phyloP scores from a whole-genome alignment of 2,797 vertebrate species.

The Triplophysa bombifrons region DNA sequence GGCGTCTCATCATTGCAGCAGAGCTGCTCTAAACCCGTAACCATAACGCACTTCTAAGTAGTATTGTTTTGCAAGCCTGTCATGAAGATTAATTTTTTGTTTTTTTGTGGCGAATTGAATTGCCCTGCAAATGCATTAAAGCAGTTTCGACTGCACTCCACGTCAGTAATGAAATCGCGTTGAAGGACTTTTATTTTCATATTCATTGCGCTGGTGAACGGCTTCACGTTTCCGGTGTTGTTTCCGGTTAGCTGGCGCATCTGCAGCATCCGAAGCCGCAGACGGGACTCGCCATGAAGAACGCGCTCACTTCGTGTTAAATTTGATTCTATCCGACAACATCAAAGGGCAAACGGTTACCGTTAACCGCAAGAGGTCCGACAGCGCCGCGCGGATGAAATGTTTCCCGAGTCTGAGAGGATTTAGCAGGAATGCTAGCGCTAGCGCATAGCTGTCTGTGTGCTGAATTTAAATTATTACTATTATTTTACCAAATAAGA shows the following conservation, averaged over 20 bases:
- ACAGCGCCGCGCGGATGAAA: constrained; percentile 23
- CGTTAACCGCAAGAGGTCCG: constrained; percentile 24
- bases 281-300: constrained; percentile 39
- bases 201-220: neutral
- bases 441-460: constrained; percentile 11
- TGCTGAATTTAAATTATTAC: constrained; percentile 2
- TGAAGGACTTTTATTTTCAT: neutral
- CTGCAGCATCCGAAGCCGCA: constrained; percentile 45
- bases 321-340: neutral
- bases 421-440: constrained; percentile 35
- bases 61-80: too few species aligned
- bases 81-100: too few species aligned
- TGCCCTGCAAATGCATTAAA: too few species aligned
- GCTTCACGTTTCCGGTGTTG: constrained; percentile 25
- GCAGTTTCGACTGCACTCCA: too few species aligned
- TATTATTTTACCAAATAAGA: neutral
- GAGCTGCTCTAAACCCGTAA: too few species aligned
- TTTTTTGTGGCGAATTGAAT: too few species aligned
- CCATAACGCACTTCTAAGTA: too few species aligned
- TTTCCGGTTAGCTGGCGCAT: constrained; percentile 49
- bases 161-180: too few species aligned
- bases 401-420: neutral
- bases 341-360: constrained; percentile 4
- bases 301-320: neutral
- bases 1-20: too few species aligned